phyloP scores from a whole-genome alignment of 2,797 vertebrate species.

The Carcharodon carcharias region DNA sequence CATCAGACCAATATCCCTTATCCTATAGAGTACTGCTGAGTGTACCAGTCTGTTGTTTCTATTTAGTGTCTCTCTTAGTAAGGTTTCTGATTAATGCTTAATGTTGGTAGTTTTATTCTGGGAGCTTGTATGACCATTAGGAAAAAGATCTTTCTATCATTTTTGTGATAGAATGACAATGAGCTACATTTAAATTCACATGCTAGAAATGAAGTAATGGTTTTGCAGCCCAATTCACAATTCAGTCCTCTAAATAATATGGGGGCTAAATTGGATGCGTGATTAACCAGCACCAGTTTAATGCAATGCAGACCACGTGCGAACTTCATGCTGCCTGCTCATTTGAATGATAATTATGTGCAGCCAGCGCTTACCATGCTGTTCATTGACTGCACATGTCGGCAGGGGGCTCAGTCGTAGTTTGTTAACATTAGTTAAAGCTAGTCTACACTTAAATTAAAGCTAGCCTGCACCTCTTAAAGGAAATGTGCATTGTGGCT shows the following conservation, averaged over 20 bases:
- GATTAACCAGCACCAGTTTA: background rate
- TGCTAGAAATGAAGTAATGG: background rate
- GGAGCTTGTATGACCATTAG: background rate
- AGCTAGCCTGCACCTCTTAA: background rate
- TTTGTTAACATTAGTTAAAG: background rate
- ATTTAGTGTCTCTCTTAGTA: background rate
- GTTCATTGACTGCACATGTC: background rate
- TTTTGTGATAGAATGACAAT: background rate
- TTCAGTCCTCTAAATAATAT: background rate
- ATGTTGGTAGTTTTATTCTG: background rate
- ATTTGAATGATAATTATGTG: background rate
- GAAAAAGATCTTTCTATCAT: background rate
- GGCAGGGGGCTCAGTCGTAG: background rate
- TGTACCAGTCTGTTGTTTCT: background rate
- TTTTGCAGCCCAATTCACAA: background rate
- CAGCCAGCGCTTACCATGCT: background rate
- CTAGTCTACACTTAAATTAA: background rate
- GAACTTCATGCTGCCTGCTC: background rate
- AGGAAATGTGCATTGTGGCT: background rate
- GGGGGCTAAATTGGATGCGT: too few relatives aligned
- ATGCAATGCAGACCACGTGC: background rate
- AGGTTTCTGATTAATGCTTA: background rate
- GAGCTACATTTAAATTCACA: background rate
- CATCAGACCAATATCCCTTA: background rate
- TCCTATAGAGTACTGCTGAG: background rate